Conservation (phyloP, 2,888 invertebrate species). For the Tyria jacobaeae region DNA sequence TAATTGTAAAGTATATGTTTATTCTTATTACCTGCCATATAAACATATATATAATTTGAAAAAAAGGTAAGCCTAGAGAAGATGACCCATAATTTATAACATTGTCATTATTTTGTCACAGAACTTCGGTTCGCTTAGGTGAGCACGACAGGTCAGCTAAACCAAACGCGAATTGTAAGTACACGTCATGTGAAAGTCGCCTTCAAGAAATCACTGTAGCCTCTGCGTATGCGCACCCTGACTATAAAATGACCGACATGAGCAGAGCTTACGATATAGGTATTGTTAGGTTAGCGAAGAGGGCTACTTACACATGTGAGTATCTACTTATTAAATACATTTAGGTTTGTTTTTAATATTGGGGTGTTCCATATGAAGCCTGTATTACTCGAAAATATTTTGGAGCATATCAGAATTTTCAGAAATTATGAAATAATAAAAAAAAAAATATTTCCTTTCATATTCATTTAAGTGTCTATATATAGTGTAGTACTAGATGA, state of each 20-base stretch:
- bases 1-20: too few relatives aligned
- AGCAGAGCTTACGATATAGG: conserved; percentile 87
- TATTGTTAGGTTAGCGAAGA: conserved; percentile 78
- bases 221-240: conserved; percentile 88
- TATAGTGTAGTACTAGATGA: too few relatives aligned
- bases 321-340: conserved; percentile 29
- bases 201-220: conserved; percentile 88
- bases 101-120: background rate
- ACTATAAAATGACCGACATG: conserved; percentile 78
- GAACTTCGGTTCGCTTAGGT: conserved; percentile 72
- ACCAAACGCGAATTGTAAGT: conserved; percentile 84
- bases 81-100: background rate
- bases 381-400: too few relatives aligned
- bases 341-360: too few relatives aligned
- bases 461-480: too few relatives aligned
- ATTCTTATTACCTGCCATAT: too few relatives aligned
- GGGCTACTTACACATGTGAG: conserved; percentile 78
- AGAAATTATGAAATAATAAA: too few relatives aligned
- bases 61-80: too few relatives aligned
- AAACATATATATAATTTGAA: too few relatives aligned
- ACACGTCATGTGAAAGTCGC: conserved; percentile 87
- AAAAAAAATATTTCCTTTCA: too few relatives aligned
- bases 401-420: too few relatives aligned
- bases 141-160: conserved; percentile 86
- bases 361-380: too few relatives aligned